Evolutionary conservation across 2,113 vertebrate species (phyloP).

Genomic region (Gadus chalcogrammus): DNA sequence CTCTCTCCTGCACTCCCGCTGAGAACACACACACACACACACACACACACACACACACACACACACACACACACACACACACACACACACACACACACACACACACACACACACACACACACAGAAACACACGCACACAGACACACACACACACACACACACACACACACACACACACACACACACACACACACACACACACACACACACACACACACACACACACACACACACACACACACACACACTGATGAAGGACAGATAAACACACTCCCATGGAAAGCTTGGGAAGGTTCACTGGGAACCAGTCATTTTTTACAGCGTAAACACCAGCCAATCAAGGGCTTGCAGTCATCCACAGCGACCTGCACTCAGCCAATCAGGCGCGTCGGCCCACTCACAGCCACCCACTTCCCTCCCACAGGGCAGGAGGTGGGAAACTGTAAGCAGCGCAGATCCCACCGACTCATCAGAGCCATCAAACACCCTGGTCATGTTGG

Average conservation of each 20-base stretch:
- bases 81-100: slow-evolving; percentile 16
- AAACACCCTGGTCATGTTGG: no score
- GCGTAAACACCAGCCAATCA: no score
- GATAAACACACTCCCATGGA: slow-evolving; percentile 52
- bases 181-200: neutral
- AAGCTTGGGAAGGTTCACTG: slow-evolving; percentile 20
- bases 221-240: slow-evolving; percentile 43
- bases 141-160: slow-evolving; percentile 43
- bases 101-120: slow-evolving; percentile 49
- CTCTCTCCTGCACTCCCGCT: no score
- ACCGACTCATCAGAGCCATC: no score
- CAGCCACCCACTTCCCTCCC: no score
- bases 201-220: neutral
- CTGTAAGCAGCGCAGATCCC: no score
- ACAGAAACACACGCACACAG: neutral
- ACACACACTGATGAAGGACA: slow-evolving; percentile 28
- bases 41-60: no score
- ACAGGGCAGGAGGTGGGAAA: no score
- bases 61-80: neutral
- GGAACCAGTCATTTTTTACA: no score
- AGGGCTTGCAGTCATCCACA: no score
- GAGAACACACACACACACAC: neutral
- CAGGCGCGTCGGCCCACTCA: no score
- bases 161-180: neutral
- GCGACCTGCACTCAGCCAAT: no score